Percentiles rank a stretch among this genome's conserved stretches.
phyloP scores from a whole-genome alignment of 2,888 invertebrate species.

The Andrena bucephala region DNA sequence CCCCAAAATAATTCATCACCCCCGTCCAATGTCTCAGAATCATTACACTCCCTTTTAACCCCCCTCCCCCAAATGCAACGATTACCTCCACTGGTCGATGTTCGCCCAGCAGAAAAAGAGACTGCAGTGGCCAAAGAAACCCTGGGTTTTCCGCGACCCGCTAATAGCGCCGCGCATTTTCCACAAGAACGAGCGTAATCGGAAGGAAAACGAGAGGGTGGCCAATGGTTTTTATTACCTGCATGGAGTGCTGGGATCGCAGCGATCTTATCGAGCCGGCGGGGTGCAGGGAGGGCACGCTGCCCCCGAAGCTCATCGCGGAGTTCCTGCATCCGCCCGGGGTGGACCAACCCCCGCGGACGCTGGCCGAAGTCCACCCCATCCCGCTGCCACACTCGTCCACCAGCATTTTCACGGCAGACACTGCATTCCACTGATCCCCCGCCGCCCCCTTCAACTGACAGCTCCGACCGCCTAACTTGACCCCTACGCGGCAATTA shows the following conservation, averaged over 20 bases:
- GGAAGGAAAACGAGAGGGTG: background rate
- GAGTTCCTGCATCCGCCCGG: conserved; percentile 81
- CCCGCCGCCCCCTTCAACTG: background rate
- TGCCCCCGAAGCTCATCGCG: conserved; percentile 83
- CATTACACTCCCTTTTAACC: no score
- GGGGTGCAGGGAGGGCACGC: conserved; percentile 83
- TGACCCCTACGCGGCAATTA: background rate
- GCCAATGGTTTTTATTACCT: conserved; percentile 70
- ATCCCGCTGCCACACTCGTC: conserved; percentile 80
- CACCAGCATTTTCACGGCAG: conserved; percentile 77
- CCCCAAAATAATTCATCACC: no score
- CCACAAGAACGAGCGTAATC: background rate
- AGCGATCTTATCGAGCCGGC: conserved; percentile 82
- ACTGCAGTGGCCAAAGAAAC: background rate
- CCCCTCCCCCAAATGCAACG: background rate
- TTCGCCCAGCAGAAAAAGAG: background rate
- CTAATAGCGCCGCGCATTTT: background rate
- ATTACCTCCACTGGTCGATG: conserved; percentile 1
- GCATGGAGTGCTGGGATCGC: conserved; percentile 81
- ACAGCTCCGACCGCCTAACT: background rate
- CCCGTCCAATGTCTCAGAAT: no score
- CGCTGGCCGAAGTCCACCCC: conserved; percentile 75
- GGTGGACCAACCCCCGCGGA: conserved; percentile 82
- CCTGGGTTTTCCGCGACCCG: no score
- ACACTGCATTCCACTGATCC: conserved; percentile 43